phyloP scores from a whole-genome alignment of 1,140 invertebrate genomes.

The Sycobia sp. region DNA sequence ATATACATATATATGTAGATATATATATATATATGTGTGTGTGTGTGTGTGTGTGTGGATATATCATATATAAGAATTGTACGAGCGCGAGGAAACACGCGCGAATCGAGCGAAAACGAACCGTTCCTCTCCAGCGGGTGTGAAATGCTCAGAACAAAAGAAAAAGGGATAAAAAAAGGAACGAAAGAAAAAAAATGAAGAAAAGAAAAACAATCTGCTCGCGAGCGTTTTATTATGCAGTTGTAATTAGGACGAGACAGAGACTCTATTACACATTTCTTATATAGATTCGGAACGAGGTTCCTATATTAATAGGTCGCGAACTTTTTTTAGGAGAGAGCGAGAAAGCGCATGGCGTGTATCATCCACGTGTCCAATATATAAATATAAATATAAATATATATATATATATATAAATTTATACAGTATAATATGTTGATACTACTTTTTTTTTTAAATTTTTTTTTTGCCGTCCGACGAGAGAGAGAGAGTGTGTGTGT shows the following conservation, averaged over 20 bases:
- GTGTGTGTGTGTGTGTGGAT: too few relatives aligned
- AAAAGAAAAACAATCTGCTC: too few relatives aligned
- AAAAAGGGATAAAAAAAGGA: slow-evolving; percentile 9
- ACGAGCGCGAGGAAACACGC: not conserved
- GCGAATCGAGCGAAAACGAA: slow-evolving; percentile 16
- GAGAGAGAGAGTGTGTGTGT: too few relatives aligned
- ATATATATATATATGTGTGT: too few relatives aligned
- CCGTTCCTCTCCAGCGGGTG: not conserved
- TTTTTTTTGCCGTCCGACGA: too few relatives aligned
- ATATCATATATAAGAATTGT: too few relatives aligned
- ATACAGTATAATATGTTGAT: slow-evolving; percentile 27
- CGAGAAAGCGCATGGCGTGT: slow-evolving; percentile 1
- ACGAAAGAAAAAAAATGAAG: too few relatives aligned
- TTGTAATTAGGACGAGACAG: too few relatives aligned
- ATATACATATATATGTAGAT: too few relatives aligned
- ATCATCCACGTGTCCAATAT: too few relatives aligned
- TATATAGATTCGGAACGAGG: slow-evolving; percentile 29
- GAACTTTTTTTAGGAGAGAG: slow-evolving; percentile 32
- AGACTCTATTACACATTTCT: slow-evolving; percentile 35
- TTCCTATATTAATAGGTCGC: slow-evolving; percentile 34
- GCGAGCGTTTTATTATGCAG: too few relatives aligned
- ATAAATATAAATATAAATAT: not conserved
- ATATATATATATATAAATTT: not conserved
- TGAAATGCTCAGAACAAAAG: slow-evolving; percentile 7
- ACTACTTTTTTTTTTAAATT: slow-evolving; percentile 31